These are phyloP conservation scores for Crocallis elinguaria DNA, from an alignment of 2,888 invertebrate genomes.

Conservation along the genomic window DNA sequence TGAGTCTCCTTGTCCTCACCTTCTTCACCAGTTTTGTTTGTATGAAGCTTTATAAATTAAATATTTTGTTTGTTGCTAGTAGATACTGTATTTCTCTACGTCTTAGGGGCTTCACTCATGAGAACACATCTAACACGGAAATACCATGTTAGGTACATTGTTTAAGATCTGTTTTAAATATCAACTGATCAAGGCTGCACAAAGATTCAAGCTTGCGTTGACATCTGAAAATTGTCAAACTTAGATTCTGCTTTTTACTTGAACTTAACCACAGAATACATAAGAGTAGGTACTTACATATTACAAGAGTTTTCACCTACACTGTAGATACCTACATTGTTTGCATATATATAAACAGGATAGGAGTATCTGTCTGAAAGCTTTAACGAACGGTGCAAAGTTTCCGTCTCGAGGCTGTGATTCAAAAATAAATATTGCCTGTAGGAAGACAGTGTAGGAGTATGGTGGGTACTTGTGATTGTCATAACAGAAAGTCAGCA, in stretches of 20 bases:
- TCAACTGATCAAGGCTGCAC: no score
- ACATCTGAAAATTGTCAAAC: background rate
- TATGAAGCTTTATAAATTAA: no score
- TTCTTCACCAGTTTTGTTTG: no score
- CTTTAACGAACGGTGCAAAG: background rate
- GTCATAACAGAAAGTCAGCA: background rate
- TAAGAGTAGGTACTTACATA: background rate
- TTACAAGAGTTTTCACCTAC: background rate
- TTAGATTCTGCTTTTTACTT: background rate
- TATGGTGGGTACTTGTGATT: background rate
- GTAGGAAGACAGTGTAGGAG: background rate
- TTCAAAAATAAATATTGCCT: constrained; percentile 3
- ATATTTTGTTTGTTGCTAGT: no score
- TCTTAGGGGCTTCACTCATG: no score
- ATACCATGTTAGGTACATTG: no score
- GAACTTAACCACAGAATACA: background rate
- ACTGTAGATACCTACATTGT: background rate
- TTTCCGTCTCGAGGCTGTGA: background rate
- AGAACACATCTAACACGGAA: no score
- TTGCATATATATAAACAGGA: constrained; percentile 6
- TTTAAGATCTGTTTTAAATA: no score
- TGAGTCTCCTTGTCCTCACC: no score
- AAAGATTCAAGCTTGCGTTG: no score
- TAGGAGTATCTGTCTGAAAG: constrained; percentile 8
- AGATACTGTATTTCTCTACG: no score